phyloP scores from a whole-genome alignment of 2,888 invertebrate genomes.

The Eupithecia subumbrata region DNA sequence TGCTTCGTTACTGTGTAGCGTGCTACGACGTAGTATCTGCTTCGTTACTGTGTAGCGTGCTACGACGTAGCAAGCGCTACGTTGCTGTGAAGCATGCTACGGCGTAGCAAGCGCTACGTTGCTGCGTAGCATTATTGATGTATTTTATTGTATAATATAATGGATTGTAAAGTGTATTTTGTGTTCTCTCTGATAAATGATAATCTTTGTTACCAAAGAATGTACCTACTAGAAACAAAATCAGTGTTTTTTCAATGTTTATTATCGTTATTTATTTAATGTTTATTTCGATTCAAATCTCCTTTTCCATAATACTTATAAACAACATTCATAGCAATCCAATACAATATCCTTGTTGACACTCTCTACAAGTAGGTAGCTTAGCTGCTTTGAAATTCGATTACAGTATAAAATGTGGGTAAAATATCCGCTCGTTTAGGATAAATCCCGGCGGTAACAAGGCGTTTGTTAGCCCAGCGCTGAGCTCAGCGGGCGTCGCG shows the following conservation, averaged over 20 bases:
- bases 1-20: neutral
- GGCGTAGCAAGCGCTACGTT: neutral
- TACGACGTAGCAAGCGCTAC: neutral
- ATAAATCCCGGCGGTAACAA: constrained; percentile 66
- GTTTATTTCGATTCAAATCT: too few species aligned
- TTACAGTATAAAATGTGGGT: constrained; percentile 23
- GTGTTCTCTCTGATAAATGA: too few species aligned
- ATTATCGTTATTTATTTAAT: too few species aligned
- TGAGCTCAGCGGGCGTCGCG: constrained; percentile 48
- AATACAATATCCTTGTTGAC: neutral
- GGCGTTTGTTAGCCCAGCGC: constrained; percentile 64
- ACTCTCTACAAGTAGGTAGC: neutral
- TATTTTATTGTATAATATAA: too few species aligned
- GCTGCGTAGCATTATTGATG: neutral
- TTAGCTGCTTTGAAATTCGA: constrained; percentile 21
- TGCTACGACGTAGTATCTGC: neutral
- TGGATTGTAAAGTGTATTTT: too few species aligned
- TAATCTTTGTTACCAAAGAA: too few species aligned
- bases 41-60: neutral
- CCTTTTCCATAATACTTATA: too few species aligned
- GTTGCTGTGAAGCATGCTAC: neutral
- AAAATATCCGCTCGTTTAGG: constrained; percentile 53
- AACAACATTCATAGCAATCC: neutral
- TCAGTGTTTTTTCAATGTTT: too few species aligned
- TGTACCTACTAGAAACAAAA: too few species aligned